Percentiles rank a stretch among this genome's conserved stretches.
Conservation (phyloP, 23 tunicate genomes). For the Halocynthia aurantium region DNA sequence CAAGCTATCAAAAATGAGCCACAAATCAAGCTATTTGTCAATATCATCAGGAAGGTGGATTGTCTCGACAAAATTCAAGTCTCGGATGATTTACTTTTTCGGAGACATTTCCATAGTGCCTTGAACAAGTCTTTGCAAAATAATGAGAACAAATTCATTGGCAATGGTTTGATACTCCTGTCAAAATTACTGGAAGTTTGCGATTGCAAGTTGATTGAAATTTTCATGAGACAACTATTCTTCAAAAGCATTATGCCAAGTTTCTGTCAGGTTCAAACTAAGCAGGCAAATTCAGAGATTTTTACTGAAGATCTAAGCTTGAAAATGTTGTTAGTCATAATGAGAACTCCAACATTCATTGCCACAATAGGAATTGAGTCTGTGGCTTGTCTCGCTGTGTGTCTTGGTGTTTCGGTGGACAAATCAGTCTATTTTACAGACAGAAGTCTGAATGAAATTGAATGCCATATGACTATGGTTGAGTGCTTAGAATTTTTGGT, state of each 20-base stretch:
- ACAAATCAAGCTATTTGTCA: background rate
- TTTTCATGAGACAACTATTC: background rate
- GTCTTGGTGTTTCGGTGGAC: too few species aligned
- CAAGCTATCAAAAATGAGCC: constrained; percentile 2
- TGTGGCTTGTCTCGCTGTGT: too few species aligned
- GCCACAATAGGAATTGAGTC: too few species aligned
- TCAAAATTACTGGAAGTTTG: background rate
- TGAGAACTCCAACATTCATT: too few species aligned
- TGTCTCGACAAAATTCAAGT: background rate
- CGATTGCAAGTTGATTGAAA: background rate
- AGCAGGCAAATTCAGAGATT: background rate
- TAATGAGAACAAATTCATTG: constrained; percentile 1
- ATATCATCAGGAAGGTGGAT: background rate
- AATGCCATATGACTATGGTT: background rate
- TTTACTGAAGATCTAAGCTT: too few species aligned
- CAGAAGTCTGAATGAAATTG: too few species aligned
- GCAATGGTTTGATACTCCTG: constrained; percentile 6
- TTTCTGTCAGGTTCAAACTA: background rate
- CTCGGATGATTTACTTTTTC: background rate
- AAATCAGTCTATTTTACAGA: too few species aligned
- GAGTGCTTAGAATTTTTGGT: constrained; percentile 8
- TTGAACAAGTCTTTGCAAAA: background rate
- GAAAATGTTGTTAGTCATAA: too few species aligned
- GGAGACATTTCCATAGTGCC: background rate
- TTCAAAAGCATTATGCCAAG: background rate